Conservation (phyloP, 2,888 invertebrate species). For the Pyrrhosoma nymphula region DNA sequence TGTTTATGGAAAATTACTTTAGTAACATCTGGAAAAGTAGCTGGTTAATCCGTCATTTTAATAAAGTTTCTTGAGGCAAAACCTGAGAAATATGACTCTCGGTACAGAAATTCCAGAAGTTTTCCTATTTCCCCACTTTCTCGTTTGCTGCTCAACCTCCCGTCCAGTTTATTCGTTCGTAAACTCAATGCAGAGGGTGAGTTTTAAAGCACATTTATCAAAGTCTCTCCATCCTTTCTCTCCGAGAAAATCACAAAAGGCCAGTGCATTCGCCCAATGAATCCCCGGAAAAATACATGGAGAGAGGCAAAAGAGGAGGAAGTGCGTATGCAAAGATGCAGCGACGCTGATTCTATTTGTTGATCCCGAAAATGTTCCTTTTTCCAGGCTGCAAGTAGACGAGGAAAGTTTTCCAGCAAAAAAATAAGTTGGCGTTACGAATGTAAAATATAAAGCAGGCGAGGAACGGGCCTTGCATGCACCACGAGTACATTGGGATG, state of each 20-base stretch:
- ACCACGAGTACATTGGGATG: neutral
- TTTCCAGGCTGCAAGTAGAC: neutral
- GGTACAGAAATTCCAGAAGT: too few relatives aligned
- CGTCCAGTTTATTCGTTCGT: too few relatives aligned
- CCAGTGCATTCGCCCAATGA: neutral
- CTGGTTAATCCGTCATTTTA: too few relatives aligned
- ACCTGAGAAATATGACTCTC: too few relatives aligned
- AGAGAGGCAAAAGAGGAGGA: neutral
- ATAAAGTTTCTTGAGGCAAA: too few relatives aligned
- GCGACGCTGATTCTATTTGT: neutral
- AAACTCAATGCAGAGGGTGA: too few relatives aligned
- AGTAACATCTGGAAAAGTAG: too few relatives aligned
- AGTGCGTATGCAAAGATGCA: neutral
- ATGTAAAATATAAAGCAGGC: neutral
- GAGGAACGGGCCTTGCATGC: neutral
- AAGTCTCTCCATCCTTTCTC: neutral
- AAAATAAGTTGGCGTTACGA: neutral
- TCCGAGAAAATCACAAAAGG: neutral
- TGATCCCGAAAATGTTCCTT: neutral
- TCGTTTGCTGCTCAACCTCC: too few relatives aligned
- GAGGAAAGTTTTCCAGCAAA: neutral
- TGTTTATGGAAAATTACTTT: too few relatives aligned
- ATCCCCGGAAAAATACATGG: neutral
- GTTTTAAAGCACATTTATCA: too few relatives aligned
- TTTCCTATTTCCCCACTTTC: too few relatives aligned